Percentiles rank a stretch among this genome's conserved stretches.
Evolutionary conservation across 2,797 vertebrate genomes (phyloP).

Genomic region (Neopelma chrysocephalum): DNA sequence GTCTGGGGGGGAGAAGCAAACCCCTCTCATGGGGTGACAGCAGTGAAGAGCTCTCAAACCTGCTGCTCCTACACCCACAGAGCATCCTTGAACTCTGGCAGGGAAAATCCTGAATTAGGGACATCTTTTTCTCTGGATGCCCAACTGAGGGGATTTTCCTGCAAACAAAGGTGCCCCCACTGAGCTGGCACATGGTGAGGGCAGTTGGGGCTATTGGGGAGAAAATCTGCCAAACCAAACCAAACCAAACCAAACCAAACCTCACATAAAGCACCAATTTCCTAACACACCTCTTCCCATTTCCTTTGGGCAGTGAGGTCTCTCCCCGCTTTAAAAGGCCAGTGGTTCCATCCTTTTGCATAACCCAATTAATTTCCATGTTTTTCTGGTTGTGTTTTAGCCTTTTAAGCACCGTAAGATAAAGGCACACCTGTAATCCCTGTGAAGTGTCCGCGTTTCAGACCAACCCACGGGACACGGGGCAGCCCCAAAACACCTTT

Average conservation of each 20-base stretch:
- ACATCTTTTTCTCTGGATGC: neutral
- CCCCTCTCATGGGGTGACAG: neutral
- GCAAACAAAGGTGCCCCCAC: neutral
- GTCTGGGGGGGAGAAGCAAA: neutral
- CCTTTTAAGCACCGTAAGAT: neutral
- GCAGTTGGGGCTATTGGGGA: neutral
- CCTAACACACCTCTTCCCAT: accelerated
- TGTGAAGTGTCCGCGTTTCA: neutral
- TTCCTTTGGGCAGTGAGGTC: neutral
- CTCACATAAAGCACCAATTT: neutral
- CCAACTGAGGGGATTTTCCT: neutral
- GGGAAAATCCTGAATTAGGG: neutral
- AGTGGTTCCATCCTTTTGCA: neutral
- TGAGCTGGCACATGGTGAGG: neutral
- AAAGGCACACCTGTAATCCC: neutral
- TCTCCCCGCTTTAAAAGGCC: neutral
- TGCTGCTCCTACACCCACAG: neutral
- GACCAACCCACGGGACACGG: accelerated
- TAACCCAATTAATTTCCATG: neutral
- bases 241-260: neutral
- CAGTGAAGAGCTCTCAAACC: neutral
- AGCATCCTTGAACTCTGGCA: neutral
- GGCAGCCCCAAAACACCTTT: neutral
- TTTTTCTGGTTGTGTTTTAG: neutral
- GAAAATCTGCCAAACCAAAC: neutral